Evolutionary conservation across 2,113 vertebrate genomes (phyloP).

Genomic region (Rhinogobius similis): DNA sequence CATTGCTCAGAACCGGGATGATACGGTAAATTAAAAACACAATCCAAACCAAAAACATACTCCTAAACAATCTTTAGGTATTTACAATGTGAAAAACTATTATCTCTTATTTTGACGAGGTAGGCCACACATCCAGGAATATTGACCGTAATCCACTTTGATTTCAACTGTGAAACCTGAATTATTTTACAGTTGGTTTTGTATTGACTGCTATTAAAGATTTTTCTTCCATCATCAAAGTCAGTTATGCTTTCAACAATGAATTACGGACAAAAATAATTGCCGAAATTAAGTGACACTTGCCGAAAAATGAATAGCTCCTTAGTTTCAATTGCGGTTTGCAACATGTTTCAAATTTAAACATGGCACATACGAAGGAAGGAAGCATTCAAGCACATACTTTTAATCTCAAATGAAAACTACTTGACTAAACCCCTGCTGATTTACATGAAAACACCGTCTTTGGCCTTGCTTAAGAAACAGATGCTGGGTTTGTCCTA

Average conservation of each 20-base stretch:
- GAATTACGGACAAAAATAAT: background rate
- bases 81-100: too few species aligned
- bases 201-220: background rate
- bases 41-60: too few species aligned
- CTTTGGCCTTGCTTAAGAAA: constrained; percentile 53
- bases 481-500: constrained; percentile 69
- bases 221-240: background rate
- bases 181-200: background rate
- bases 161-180: background rate
- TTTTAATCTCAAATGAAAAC: constrained; percentile 17
- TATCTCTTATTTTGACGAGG: too few species aligned
- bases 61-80: too few species aligned
- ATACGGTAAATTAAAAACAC: too few species aligned
- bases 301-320: background rate
- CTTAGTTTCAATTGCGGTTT: background rate
- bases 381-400: constrained; percentile 13
- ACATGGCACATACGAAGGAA: background rate
- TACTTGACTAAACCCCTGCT: constrained; percentile 44
- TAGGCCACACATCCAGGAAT: too few species aligned
- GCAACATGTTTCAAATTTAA: background rate
- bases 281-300: background rate
- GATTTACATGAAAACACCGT: constrained; percentile 54
- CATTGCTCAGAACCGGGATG: too few species aligned
- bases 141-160: background rate
- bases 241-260: background rate